A percentile compares a stretch with the other conserved stretches of the same genome.
These are phyloP conservation scores for Galeopsomyia nigrocyanea DNA, from an alignment of 2,888 invertebrate genomes.

Conservation along the genomic window DNA sequence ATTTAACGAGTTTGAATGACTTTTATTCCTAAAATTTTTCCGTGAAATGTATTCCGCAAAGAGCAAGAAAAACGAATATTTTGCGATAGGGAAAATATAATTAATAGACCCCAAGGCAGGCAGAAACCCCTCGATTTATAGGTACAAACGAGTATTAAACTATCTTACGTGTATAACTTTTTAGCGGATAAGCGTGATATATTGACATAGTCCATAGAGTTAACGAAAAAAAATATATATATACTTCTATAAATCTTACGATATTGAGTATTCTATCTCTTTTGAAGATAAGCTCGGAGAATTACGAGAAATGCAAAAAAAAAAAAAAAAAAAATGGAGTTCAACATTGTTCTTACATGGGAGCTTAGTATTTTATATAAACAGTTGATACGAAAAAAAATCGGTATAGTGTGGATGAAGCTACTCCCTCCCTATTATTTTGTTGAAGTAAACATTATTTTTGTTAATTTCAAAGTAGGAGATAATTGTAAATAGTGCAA, in stretches of 20 bases:
- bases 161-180: slow-evolving; percentile 35
- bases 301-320: slow-evolving; percentile 30
- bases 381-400: slow-evolving; percentile 30
- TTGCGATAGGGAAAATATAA: slow-evolving; percentile 7
- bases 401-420: slow-evolving; percentile 22
- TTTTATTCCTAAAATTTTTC: neutral
- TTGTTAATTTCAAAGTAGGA: slow-evolving; percentile 10
- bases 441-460: neutral
- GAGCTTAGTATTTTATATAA: slow-evolving; percentile 51
- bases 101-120: slow-evolving; percentile 17
- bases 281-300: neutral
- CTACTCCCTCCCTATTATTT: neutral
- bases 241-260: slow-evolving; percentile 39
- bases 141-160: slow-evolving; percentile 43
- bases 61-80: neutral
- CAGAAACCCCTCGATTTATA: slow-evolving; percentile 35
- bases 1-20: too few relatives aligned
- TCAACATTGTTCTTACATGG: slow-evolving; percentile 29
- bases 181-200: slow-evolving; percentile 45
- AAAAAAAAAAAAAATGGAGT: slow-evolving; percentile 37
- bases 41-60: neutral
- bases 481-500: slow-evolving; percentile 29
- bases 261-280: slow-evolving; percentile 19
- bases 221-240: slow-evolving; percentile 21
- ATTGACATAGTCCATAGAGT: slow-evolving; percentile 38